Evolutionary conservation across 2,888 invertebrate species (phyloP).

Genomic region (Drosophila colorata): DNA sequence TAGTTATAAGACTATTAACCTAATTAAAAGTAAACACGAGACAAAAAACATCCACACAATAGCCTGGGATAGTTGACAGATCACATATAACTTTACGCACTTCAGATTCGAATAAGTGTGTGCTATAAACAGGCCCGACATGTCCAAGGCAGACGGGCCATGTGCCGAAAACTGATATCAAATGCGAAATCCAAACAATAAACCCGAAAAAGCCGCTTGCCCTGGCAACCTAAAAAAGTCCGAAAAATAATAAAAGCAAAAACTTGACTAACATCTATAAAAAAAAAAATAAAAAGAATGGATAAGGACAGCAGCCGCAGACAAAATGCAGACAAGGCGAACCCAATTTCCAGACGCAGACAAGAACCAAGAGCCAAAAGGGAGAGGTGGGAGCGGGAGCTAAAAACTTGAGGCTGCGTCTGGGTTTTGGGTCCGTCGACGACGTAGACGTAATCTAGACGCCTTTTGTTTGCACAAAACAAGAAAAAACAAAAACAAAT

Average conservation of each 20-base stretch:
- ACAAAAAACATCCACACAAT: too few relatives aligned
- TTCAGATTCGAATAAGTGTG: neutral
- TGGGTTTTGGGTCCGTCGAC: slow-evolving; percentile 27
- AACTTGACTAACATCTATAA: slow-evolving; percentile 74
- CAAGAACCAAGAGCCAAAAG: neutral
- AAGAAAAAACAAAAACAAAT: slow-evolving; percentile 39
- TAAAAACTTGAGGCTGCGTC: slow-evolving; percentile 33
- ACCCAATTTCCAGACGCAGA: slow-evolving; percentile 30
- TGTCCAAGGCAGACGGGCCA: slow-evolving; percentile 15
- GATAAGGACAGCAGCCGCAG: slow-evolving; percentile 47
- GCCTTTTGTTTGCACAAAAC: slow-evolving; percentile 55
- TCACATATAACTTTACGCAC: neutral
- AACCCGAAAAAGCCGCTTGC: slow-evolving; percentile 39
- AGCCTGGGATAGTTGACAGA: neutral
- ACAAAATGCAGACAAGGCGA: slow-evolving; percentile 62
- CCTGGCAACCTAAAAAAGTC: slow-evolving; percentile 23
- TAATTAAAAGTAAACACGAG: too few relatives aligned
- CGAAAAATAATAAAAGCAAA: slow-evolving; percentile 28
- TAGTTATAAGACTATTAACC: too few relatives aligned
- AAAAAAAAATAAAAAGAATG: slow-evolving; percentile 31
- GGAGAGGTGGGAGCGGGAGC: neutral
- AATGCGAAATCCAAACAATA: slow-evolving; percentile 74
- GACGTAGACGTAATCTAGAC: slow-evolving; percentile 73
- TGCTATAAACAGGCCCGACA: slow-evolving; percentile 1
- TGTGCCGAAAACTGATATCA: slow-evolving; percentile 68